Evolutionary conservation across 2,113 vertebrate species (phyloP).

Genomic region (Dendropsophus ebraccatus): DNA sequence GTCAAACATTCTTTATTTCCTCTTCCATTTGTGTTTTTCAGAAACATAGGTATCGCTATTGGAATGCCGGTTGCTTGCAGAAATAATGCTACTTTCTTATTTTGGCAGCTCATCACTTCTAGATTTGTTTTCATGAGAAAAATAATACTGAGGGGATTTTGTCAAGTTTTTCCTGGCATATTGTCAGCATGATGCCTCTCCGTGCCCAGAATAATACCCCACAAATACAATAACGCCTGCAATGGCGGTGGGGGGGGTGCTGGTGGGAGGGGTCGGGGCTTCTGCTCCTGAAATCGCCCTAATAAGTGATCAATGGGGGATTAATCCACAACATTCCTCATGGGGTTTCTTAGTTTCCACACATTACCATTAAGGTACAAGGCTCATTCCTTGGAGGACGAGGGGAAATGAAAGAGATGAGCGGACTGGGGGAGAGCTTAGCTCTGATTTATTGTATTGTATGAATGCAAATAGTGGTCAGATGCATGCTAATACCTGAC

Average conservation of each 20-base stretch:
- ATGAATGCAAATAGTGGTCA: neutral
- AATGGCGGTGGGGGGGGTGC: neutral
- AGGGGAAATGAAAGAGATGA: constrained; percentile 5
- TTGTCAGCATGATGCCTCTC: constrained; percentile 24
- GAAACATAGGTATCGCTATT: constrained; percentile 34
- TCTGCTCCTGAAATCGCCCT: neutral
- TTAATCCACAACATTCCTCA: neutral
- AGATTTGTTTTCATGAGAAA: constrained; percentile 53
- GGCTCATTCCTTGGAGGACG: neutral
- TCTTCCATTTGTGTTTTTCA: constrained; percentile 27
- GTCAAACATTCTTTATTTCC: constrained; percentile 51
- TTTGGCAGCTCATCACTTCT: constrained; percentile 44
- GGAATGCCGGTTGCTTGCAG: constrained; percentile 53
- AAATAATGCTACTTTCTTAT: constrained; percentile 48
- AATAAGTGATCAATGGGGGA: neutral
- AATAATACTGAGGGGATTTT: constrained; percentile 52
- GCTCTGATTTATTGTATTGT: constrained; percentile 26
- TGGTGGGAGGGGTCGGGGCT: too few relatives aligned
- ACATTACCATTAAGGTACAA: neutral
- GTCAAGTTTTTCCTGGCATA: constrained; percentile 43
- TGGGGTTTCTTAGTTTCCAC: neutral
- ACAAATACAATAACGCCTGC: neutral
- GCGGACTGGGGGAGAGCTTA: constrained; percentile 1
- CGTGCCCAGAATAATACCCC: constrained; percentile 7
- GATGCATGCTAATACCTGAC: neutral